Percentiles rank a stretch among this genome's conserved stretches.
phyloP scores from a whole-genome alignment of 1,140 invertebrate genomes.

The Phenacoccus solenopsis region DNA sequence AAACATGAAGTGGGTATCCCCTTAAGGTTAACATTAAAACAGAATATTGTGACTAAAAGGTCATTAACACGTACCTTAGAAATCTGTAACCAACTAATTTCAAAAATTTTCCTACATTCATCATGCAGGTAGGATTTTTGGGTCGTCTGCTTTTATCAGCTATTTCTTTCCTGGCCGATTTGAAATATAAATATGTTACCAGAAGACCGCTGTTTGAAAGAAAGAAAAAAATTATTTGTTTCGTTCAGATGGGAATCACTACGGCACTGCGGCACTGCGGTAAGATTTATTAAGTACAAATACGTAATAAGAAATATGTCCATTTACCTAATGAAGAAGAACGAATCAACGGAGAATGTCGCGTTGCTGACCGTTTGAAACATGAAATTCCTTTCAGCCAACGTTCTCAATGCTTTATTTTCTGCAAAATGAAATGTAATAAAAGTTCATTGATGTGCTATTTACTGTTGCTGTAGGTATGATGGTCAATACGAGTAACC shows the following conservation, averaged over 20 bases:
- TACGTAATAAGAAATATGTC: not conserved
- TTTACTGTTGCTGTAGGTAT: too few relatives aligned
- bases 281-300: not conserved
- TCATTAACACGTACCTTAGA: conserved; percentile 40
- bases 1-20: too few relatives aligned
- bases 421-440: too few relatives aligned
- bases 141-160: conserved; percentile 13
- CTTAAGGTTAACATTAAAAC: too few relatives aligned
- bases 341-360: conserved; percentile 80
- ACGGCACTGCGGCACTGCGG: too few relatives aligned
- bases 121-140: conserved; percentile 22
- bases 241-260: too few relatives aligned
- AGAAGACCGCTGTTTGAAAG: conserved; percentile 51
- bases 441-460: too few relatives aligned
- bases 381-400: conserved; percentile 63
- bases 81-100: conserved; percentile 51
- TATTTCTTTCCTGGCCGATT: conserved; percentile 22
- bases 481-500: too few relatives aligned
- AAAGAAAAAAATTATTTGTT: not conserved
- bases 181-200: conserved; percentile 56
- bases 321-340: conserved; percentile 75
- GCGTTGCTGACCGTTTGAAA: conserved; percentile 79
- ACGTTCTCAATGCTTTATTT: conserved; percentile 54
- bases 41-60: too few relatives aligned
- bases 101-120: conserved; percentile 38